These are phyloP conservation scores for Trissoscelio sp. DNA, from an alignment of 2,888 invertebrate genomes.

Conservation along the genomic window DNA sequence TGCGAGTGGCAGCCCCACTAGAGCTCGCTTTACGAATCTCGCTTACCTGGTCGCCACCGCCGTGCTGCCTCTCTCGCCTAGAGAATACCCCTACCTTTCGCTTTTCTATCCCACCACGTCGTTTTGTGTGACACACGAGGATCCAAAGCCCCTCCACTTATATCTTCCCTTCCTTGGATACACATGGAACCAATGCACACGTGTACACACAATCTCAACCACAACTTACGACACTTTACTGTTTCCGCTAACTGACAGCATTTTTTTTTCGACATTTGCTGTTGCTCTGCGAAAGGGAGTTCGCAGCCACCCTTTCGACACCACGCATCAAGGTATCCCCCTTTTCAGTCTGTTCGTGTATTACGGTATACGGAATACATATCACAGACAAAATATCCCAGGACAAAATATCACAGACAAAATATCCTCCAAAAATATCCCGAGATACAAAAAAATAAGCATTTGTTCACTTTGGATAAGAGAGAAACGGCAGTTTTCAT, in stretches of 20 bases:
- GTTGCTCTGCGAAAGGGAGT: conserved; percentile 16
- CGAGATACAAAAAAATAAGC: too few species aligned
- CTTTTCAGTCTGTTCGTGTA: too few species aligned
- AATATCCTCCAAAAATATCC: too few species aligned
- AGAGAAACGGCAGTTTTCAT: too few species aligned
- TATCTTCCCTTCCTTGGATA: conserved; percentile 68
- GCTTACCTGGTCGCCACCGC: conserved; percentile 80
- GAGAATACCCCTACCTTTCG: conserved; percentile 78
- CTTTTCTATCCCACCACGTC: conserved; percentile 76
- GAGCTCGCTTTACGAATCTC: conserved; percentile 78
- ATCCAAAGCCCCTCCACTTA: conserved; percentile 62
- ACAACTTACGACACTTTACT: conserved; percentile 58
- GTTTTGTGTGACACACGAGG: conserved; percentile 76
- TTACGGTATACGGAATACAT: too few species aligned
- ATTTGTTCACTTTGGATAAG: too few species aligned
- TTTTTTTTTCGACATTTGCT: conserved; percentile 54
- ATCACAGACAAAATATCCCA: too few species aligned
- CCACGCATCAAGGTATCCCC: conserved; percentile 15
- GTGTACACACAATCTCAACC: conserved; percentile 75
- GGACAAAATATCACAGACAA: too few species aligned
- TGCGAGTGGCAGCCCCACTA: conserved; percentile 82
- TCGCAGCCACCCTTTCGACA: conserved; percentile 26
- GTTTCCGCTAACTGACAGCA: conserved; percentile 58
- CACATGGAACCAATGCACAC: conserved; percentile 68
- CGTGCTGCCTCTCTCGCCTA: conserved; percentile 77